phyloP scores from a whole-genome alignment of 2,888 invertebrate species.

The Cephus runcator region DNA sequence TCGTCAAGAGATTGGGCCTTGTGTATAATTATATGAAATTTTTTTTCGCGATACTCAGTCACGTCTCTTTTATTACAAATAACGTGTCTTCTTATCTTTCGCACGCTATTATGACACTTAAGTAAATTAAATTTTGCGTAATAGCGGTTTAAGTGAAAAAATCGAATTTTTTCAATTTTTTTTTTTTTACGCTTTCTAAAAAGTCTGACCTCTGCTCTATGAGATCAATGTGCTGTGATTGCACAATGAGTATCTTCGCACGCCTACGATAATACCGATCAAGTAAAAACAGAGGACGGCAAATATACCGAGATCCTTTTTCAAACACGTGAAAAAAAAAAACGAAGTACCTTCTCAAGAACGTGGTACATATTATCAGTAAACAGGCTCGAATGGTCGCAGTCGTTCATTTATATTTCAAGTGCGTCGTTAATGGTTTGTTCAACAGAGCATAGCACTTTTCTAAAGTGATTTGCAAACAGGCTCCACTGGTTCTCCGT shows the following conservation, averaged over 20 bases:
- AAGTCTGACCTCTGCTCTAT: background rate
- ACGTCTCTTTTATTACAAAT: no score
- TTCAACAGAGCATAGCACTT: constrained; percentile 3
- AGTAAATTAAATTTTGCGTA: background rate
- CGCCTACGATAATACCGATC: background rate
- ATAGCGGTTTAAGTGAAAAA: background rate
- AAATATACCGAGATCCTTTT: background rate
- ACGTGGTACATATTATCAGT: background rate
- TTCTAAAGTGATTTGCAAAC: constrained; percentile 4
- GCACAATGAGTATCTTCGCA: background rate
- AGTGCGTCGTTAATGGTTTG: background rate
- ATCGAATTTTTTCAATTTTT: background rate
- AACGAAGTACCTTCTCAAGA: background rate
- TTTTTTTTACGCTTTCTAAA: background rate
- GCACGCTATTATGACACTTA: no score
- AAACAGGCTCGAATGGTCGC: background rate
- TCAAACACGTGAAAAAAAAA: background rate
- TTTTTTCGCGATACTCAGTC: background rate
- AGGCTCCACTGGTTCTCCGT: background rate
- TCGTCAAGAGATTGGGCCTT: background rate
- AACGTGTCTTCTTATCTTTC: no score
- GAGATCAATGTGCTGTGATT: background rate
- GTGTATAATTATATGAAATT: background rate
- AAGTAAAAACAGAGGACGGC: background rate
- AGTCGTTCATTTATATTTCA: background rate